Conservation (phyloP, 2,113 vertebrate species). For the Cathartes aura region DNA sequence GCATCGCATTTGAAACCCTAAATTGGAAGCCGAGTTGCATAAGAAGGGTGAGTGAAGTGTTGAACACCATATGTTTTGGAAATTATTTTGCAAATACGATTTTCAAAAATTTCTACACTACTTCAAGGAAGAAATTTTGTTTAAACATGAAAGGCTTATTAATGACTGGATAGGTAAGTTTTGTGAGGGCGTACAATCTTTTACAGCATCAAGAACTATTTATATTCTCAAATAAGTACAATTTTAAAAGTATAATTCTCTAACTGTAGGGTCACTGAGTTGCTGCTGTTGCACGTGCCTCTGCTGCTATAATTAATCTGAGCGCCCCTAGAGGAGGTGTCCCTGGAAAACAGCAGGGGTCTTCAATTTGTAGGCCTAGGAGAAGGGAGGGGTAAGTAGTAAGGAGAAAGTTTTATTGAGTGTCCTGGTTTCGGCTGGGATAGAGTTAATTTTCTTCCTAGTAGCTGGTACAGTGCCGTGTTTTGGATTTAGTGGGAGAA, state of each 20-base stretch:
- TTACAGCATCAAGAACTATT: neutral
- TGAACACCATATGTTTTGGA: neutral
- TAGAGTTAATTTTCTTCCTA: too few relatives aligned
- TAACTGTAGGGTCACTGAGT: neutral
- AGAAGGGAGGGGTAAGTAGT: neutral
- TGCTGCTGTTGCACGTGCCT: neutral
- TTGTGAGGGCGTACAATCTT: neutral
- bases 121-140: neutral
- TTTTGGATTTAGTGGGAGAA: too few relatives aligned
- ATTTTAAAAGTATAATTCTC: neutral
- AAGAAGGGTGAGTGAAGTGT: neutral
- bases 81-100: neutral
- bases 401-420: neutral
- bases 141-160: neutral
- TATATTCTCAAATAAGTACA: neutral
- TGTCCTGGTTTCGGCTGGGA: too few relatives aligned
- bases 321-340: neutral
- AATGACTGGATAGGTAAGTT: neutral
- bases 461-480: too few relatives aligned
- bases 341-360: neutral
- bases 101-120: neutral
- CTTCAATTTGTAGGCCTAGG: neutral
- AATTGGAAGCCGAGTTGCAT: neutral
- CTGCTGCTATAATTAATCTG: neutral
- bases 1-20: neutral